These are phyloP conservation scores for Cryptus armator DNA, from an alignment of 2,888 invertebrate genomes.

Conservation along the genomic window DNA sequence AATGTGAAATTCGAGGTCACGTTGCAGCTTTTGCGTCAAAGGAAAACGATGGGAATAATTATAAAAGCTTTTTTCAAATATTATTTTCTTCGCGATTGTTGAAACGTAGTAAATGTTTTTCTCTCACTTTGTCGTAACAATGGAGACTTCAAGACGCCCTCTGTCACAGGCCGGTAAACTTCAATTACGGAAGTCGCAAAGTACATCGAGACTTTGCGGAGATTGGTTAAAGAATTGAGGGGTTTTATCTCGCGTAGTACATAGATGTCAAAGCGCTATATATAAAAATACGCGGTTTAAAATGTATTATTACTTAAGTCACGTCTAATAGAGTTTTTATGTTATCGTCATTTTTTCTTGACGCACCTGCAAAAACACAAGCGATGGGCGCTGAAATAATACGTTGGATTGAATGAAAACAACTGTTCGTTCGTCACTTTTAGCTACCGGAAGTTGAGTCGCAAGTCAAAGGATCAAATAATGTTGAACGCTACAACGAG, in stretches of 20 bases:
- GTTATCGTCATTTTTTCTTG: too few relatives aligned
- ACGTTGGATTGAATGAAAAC: background rate
- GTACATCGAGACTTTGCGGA: background rate
- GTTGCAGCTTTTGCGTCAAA: background rate
- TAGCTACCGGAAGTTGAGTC: too few relatives aligned
- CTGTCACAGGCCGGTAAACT: conserved; percentile 18
- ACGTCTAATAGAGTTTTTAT: too few relatives aligned
- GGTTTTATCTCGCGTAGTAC: background rate
- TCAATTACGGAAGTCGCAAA: conserved; percentile 13
- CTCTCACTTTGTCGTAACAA: conserved; percentile 7
- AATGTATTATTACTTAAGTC: background rate
- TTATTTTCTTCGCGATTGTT: background rate
- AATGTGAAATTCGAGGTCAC: background rate
- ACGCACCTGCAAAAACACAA: too few relatives aligned
- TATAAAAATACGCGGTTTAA: background rate
- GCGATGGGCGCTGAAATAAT: background rate
- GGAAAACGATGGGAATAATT: background rate
- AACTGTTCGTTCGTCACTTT: background rate
- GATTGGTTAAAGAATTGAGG: background rate
- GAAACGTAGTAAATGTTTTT: background rate
- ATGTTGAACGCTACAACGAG: too few relatives aligned
- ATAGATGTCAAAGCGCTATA: background rate
- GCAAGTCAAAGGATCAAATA: too few relatives aligned
- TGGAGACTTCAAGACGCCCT: conserved; percentile 26
- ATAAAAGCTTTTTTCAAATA: background rate